phyloP scores from a whole-genome alignment of 1,140 invertebrate species.

The Rhopalosiphum padi region DNA sequence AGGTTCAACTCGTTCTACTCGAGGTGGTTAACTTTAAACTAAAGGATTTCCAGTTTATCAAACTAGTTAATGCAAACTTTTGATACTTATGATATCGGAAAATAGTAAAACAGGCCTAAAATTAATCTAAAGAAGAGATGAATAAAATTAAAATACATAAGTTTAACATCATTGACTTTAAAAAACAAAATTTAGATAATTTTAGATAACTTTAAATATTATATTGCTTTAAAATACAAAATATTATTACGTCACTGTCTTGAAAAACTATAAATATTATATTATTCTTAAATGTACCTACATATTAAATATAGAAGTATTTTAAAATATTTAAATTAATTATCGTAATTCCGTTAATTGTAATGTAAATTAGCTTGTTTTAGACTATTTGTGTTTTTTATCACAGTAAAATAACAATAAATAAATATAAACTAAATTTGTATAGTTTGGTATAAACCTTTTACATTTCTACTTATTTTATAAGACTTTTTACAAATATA shows the following conservation, averaged over 20 bases:
- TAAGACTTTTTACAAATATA: too few species aligned
- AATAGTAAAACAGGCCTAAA: neutral
- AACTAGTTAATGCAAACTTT: conserved; percentile 46
- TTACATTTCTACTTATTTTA: too few species aligned
- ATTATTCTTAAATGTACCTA: neutral
- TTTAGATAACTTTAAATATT: neutral
- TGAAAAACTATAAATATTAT: too few species aligned
- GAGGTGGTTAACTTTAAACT: conserved; percentile 22
- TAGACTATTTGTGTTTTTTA: neutral
- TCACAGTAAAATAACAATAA: neutral
- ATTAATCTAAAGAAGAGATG: neutral
- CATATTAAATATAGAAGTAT: neutral
- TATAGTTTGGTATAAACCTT: neutral
- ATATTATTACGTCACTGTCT: too few species aligned
- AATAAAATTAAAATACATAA: neutral
- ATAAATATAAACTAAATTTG: neutral
- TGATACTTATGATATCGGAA: conserved; percentile 35
- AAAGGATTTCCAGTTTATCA: conserved; percentile 54
- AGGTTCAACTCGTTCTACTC: conserved; percentile 49
- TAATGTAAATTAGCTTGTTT: neutral
- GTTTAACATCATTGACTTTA: neutral
- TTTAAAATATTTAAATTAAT: conserved; percentile 6
- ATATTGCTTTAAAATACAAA: neutral
- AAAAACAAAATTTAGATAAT: neutral
- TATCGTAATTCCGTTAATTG: neutral